Conservation (phyloP, 1,140 invertebrate species). For the Condylostylus longicornis region DNA sequence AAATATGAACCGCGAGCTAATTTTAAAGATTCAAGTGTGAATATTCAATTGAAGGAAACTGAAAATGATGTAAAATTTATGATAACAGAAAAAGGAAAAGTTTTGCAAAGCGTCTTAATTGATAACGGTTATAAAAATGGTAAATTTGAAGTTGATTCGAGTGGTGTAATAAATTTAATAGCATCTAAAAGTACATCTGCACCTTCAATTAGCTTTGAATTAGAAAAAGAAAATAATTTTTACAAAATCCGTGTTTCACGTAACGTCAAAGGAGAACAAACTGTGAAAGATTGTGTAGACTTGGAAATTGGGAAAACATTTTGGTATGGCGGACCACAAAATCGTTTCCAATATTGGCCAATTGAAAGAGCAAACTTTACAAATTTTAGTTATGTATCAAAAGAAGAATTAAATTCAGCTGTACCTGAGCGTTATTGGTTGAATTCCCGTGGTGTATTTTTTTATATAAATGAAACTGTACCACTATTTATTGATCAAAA, state of each 20-base stretch:
- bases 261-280: constrained; percentile 13
- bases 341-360: constrained; percentile 47
- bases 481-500: constrained; percentile 62
- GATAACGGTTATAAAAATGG: too few species aligned
- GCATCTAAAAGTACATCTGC: too few species aligned
- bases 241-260: constrained; percentile 21
- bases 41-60: too few species aligned
- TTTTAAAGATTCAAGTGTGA: too few species aligned
- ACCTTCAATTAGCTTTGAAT: too few species aligned
- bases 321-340: constrained; percentile 46
- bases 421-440: constrained; percentile 64
- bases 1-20: too few species aligned
- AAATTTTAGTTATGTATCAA: constrained; percentile 45
- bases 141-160: too few species aligned
- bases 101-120: too few species aligned
- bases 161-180: too few species aligned
- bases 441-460: constrained; percentile 47
- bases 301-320: constrained; percentile 18
- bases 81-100: too few species aligned
- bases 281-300: constrained; percentile 21
- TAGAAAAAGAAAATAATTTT: too few species aligned
- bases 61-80: too few species aligned
- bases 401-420: constrained; percentile 45
- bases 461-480: constrained; percentile 43
- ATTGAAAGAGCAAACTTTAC: constrained; percentile 42